Evolutionary conservation across 2,113 vertebrate genomes (phyloP).

Genomic region (Orientallactaga bullata): DNA sequence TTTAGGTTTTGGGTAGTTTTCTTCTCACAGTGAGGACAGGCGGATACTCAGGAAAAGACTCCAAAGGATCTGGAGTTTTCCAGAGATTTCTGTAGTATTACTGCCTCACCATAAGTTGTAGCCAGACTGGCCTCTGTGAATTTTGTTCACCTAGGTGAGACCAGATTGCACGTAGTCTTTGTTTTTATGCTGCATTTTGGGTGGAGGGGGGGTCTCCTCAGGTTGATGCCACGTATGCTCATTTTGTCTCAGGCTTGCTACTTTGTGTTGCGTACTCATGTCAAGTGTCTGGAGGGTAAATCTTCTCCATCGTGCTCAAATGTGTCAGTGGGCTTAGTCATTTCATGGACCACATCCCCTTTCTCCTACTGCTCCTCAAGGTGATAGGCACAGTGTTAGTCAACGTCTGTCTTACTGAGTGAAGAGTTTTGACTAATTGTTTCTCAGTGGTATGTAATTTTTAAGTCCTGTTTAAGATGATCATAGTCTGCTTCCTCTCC

Average conservation of each 20-base stretch:
- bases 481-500: not conserved
- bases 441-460: constrained; percentile 41
- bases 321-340: not conserved
- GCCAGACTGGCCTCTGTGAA: not conserved
- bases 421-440: constrained; percentile 44
- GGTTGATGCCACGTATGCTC: not conserved
- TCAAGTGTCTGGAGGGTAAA: constrained; percentile 40
- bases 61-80: not conserved
- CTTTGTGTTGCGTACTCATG: not conserved
- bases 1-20: not conserved
- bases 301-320: not conserved
- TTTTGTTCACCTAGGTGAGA: not conserved
- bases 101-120: constrained; percentile 11
- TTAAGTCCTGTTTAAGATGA: constrained; percentile 26
- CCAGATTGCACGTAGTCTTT: not conserved
- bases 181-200: not conserved
- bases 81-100: not conserved
- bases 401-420: constrained; percentile 7
- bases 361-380: not conserved
- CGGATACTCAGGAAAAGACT: not conserved
- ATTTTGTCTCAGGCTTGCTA: not conserved
- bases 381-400: not conserved
- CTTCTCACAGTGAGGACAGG: not conserved
- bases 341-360: not conserved
- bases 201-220: not conserved